Evolutionary conservation across 2,113 vertebrate species (phyloP).

Genomic region (Perca schrenkii): DNA sequence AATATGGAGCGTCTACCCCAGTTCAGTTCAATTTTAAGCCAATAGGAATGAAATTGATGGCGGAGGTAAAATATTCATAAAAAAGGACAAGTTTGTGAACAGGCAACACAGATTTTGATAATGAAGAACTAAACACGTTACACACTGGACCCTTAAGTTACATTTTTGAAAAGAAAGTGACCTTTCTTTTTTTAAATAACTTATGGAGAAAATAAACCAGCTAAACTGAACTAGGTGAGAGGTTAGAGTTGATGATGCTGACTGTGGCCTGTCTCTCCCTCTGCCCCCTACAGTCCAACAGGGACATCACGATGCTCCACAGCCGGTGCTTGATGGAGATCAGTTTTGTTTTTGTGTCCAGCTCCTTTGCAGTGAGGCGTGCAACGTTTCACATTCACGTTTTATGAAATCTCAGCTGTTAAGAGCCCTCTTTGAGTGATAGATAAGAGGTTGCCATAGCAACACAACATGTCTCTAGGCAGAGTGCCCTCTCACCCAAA

Average conservation of each 20-base stretch:
- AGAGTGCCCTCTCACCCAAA: slow-evolving; percentile 11
- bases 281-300: too few species aligned
- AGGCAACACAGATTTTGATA: too few species aligned
- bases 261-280: neutral
- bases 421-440: slow-evolving; percentile 2
- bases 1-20: too few species aligned
- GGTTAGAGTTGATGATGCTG: neutral
- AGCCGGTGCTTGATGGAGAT: neutral
- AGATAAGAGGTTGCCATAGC: slow-evolving; percentile 25
- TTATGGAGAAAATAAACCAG: neutral
- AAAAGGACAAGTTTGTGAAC: too few species aligned
- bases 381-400: neutral
- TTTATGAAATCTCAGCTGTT: slow-evolving; percentile 9
- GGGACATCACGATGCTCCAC: neutral
- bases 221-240: neutral
- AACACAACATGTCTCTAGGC: slow-evolving; percentile 7
- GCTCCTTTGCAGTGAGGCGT: neutral
- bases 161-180: too few species aligned
- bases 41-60: too few species aligned
- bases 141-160: too few species aligned
- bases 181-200: too few species aligned
- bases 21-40: too few species aligned
- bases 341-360: neutral
- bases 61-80: too few species aligned
- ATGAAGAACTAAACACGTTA: too few species aligned